A percentile compares a stretch with the other conserved stretches of the same genome.
Evolutionary conservation across 2,888 invertebrate genomes (phyloP).

Genomic region (Pandemis corylana): DNA sequence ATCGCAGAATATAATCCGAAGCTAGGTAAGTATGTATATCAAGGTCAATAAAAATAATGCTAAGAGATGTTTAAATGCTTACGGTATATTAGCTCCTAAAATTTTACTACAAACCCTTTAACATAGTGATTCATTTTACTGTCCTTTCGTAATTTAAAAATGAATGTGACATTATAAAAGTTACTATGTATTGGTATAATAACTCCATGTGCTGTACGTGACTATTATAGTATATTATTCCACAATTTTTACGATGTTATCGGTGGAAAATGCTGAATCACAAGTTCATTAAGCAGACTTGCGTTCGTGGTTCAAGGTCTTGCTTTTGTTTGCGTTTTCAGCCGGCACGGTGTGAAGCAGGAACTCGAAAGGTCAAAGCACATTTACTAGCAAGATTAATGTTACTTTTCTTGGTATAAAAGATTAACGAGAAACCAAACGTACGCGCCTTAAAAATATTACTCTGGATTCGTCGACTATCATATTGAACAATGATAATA

Average conservation of each 20-base stretch:
- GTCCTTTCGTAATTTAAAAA: not conserved
- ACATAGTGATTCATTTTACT: not conserved
- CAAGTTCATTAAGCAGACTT: slow-evolving; percentile 31
- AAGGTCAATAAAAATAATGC: too few relatives aligned
- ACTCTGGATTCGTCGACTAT: not conserved
- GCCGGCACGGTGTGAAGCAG: slow-evolving; percentile 14
- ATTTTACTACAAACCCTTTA: not conserved
- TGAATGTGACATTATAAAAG: slow-evolving; percentile 11
- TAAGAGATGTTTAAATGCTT: not conserved
- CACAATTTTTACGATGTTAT: slow-evolving; percentile 27
- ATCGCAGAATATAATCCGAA: too few relatives aligned
- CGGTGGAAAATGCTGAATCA: slow-evolving; percentile 36
- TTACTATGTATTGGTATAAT: not conserved
- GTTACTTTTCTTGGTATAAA: not conserved
- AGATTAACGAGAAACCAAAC: not conserved
- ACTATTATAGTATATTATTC: slow-evolving; percentile 5
- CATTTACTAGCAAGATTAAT: not conserved
- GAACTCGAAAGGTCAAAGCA: slow-evolving; percentile 22
- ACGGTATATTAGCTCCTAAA: not conserved
- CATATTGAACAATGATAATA: slow-evolving; percentile 4
- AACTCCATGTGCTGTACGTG: not conserved
- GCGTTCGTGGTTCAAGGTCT: slow-evolving; percentile 36
- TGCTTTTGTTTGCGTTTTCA: slow-evolving; percentile 35
- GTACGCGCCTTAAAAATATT: not conserved
- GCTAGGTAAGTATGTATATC: too few relatives aligned